Evolutionary conservation across 2,888 invertebrate species (phyloP).

Genomic region (Thymelicus lineola): DNA sequence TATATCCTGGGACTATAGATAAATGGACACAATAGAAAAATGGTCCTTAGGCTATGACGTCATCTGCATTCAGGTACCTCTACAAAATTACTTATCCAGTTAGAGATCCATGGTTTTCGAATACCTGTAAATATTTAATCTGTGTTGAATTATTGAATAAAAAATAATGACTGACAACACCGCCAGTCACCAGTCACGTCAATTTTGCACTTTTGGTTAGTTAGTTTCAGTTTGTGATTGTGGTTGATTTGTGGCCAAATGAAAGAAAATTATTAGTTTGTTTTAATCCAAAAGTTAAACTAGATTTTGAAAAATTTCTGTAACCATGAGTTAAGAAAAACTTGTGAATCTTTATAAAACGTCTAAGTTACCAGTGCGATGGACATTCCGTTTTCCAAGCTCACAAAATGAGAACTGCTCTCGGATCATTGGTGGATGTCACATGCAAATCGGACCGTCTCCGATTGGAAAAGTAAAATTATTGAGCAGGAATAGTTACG

Average conservation of each 20-base stretch:
- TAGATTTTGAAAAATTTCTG: slow-evolving; percentile 58
- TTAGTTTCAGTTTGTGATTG: slow-evolving; percentile 41
- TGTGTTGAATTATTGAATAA: slow-evolving; percentile 23
- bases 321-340: slow-evolving; percentile 61
- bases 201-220: no score
- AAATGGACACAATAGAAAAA: no score
- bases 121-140: not conserved
- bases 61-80: no score
- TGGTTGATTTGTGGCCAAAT: slow-evolving; percentile 42
- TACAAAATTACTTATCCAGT: no score
- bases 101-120: no score
- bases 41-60: no score
- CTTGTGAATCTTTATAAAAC: not conserved
- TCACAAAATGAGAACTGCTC: slow-evolving; percentile 67
- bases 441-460: slow-evolving; percentile 64
- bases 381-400: slow-evolving; percentile 55
- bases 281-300: slow-evolving; percentile 67
- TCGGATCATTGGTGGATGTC: slow-evolving; percentile 62
- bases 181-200: slow-evolving; percentile 23
- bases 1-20: no score
- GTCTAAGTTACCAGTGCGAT: slow-evolving; percentile 45
- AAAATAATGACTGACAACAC: slow-evolving; percentile 22
- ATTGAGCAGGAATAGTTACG: slow-evolving; percentile 70
- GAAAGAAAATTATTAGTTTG: slow-evolving; percentile 68
- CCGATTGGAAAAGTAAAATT: slow-evolving; percentile 52